Conservation (phyloP, 1,140 invertebrate genomes). For the Cotesia glomerata region DNA sequence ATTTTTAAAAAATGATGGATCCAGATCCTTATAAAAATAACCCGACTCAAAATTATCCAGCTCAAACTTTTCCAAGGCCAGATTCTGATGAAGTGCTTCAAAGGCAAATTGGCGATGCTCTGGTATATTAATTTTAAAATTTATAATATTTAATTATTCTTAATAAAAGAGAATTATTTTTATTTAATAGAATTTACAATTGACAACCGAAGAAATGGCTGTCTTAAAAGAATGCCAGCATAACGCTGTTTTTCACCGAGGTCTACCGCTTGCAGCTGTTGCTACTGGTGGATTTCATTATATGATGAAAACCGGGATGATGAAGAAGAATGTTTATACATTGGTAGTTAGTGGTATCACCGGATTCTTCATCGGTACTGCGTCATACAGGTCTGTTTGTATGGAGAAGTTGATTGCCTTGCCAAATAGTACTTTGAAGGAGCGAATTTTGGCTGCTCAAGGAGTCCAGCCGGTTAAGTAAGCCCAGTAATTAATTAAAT, state of each 20-base stretch:
- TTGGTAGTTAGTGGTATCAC: conserved; percentile 65
- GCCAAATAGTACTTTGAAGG: conserved; percentile 69
- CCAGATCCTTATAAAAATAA: too few species aligned
- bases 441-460: conserved; percentile 42
- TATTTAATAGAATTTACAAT: conserved; percentile 65
- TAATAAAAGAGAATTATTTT: conserved; percentile 30
- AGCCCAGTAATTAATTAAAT: background rate
- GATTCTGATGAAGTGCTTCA: too few species aligned
- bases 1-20: too few species aligned
- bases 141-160: background rate
- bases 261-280: conserved; percentile 69
- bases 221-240: conserved; percentile 74
- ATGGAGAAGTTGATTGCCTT: conserved; percentile 78
- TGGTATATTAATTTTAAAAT: background rate
- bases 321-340: conserved; percentile 48
- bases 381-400: conserved; percentile 76
- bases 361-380: conserved; percentile 79
- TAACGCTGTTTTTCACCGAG: conserved; percentile 75
- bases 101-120: too few species aligned
- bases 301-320: conserved; percentile 67
- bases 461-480: conserved; percentile 18
- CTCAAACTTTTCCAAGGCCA: too few species aligned
- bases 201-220: conserved; percentile 69
- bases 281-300: conserved; percentile 68
- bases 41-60: too few species aligned